These are phyloP conservation scores for Cyphomyrus plagiostoma DNA, from an alignment of 2,113 vertebrate genomes.

Conservation along the genomic window DNA sequence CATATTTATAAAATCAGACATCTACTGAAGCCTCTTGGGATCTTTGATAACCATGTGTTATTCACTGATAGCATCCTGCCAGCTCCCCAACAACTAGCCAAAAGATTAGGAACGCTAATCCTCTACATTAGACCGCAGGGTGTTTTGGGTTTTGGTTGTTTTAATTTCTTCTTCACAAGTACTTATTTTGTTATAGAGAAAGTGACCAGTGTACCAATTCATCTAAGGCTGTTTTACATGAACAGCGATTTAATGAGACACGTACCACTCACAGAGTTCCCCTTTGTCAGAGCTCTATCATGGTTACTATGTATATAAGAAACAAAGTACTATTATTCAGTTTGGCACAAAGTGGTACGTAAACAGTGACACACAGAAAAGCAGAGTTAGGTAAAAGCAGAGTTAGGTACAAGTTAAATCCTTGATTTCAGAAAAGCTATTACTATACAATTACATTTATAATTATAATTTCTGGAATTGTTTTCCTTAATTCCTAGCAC, in stretches of 20 bases:
- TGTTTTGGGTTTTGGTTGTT: neutral
- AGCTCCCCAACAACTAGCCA: neutral
- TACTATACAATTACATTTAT: neutral
- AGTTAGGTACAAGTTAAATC: neutral
- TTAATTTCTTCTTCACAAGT: neutral
- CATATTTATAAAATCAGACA: neutral
- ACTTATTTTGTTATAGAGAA: neutral
- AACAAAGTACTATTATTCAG: neutral
- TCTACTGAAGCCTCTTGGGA: neutral
- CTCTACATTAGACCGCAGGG: neutral
- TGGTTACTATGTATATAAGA: neutral
- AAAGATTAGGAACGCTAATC: neutral
- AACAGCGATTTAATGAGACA: neutral
- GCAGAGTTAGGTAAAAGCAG: neutral
- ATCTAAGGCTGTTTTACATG: neutral
- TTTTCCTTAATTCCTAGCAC: neutral
- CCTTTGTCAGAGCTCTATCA: neutral
- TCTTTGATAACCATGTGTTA: neutral
- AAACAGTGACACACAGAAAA: neutral
- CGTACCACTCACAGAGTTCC: neutral
- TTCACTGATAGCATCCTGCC: neutral
- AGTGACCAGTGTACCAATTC: neutral
- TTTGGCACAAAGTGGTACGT: neutral
- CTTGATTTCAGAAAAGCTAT: neutral
- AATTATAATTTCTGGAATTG: neutral